Evolutionary conservation across 2,888 invertebrate species (phyloP).

Genomic region (Tetragonula carbonaria): DNA sequence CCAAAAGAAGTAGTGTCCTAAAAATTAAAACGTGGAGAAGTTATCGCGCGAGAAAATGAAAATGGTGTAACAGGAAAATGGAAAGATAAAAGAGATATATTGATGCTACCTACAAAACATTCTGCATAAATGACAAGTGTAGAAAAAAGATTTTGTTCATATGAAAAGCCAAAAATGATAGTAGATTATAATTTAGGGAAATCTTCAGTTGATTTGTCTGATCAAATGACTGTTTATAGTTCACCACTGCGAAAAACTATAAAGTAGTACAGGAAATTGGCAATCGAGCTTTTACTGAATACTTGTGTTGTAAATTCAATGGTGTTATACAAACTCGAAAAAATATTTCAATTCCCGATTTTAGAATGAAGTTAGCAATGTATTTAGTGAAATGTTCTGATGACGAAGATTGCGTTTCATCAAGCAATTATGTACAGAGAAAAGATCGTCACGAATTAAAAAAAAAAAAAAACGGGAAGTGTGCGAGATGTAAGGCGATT

Average conservation of each 20-base stretch:
- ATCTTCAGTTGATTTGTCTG: neutral
- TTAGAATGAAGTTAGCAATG: too few relatives aligned
- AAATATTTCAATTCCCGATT: too few relatives aligned
- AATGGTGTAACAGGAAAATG: constrained; percentile 13
- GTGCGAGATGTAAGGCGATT: too few relatives aligned
- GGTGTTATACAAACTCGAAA: too few relatives aligned
- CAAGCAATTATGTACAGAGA: too few relatives aligned
- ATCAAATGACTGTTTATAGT: neutral
- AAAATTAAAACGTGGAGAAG: constrained; percentile 31
- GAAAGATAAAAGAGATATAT: constrained; percentile 9
- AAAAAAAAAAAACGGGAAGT: too few relatives aligned
- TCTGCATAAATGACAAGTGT: neutral
- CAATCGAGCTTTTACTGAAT: neutral
- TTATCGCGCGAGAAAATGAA: constrained; percentile 25
- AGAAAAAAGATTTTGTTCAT: neutral
- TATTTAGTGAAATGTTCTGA: too few relatives aligned
- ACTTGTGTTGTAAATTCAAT: too few relatives aligned
- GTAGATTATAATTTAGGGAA: neutral
- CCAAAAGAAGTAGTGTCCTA: constrained; percentile 2
- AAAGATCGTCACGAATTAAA: too few relatives aligned
- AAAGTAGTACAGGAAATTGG: neutral
- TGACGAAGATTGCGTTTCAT: too few relatives aligned
- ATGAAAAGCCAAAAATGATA: neutral
- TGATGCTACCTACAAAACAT: neutral
- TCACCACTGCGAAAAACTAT: neutral